Base-by-base conservation (phyloP, 2,888 invertebrate genomes). In the Ophion costatus region DNA sequence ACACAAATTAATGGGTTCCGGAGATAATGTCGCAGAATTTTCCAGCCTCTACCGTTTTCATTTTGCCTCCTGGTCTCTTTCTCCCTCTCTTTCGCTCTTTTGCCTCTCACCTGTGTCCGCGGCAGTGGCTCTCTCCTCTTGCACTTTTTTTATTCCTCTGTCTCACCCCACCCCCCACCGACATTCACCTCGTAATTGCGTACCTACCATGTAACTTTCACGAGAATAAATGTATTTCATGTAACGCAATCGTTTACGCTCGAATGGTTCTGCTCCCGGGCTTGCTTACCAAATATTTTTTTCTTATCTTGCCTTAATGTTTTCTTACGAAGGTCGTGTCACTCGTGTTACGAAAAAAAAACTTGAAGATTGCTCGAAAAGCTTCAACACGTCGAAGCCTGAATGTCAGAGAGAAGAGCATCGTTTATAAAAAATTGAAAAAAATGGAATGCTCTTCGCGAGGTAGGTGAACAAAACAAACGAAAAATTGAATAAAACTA, bases 1-100 rank as follows among this genome's bases (percentile, higher is more conserved):
- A 84, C 82, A 82, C 84, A 70, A 84, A 84, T 84, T 84, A 84
- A 82, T 84, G 82, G 70, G 66, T 79, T 70, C 81, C 78, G 66
- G 82, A 66, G 84, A 82, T 82, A 84, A 82, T 82, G 82, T 84
- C 84, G 79, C 75, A 42, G 45, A 71, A 75, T 82, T 84, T 82
- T 82, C 51, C 73, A 80, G 63, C 63, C 57, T 81, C 73, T 78
- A 57, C 69, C 29, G 61, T 14, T 69, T 61, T 38, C 66, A 45
- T 78, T 78, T 64, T 33, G 38, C 56, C 51, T 20, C 33, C 20
- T 51, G 42, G 17, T 45, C 14, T 38, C 22, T n/a, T n/a, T 42
- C 33, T 38, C 59, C n/a, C 29, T 17, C 14, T 17, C 14, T 51
- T 51, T 51, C 14, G 14, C 17, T 45, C 45, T 45, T 0, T 17